Percentiles rank a stretch among this genome's conserved stretches.
Conservation (phyloP, 2,797 vertebrate genomes). For the Onychomys leucogaster region DNA sequence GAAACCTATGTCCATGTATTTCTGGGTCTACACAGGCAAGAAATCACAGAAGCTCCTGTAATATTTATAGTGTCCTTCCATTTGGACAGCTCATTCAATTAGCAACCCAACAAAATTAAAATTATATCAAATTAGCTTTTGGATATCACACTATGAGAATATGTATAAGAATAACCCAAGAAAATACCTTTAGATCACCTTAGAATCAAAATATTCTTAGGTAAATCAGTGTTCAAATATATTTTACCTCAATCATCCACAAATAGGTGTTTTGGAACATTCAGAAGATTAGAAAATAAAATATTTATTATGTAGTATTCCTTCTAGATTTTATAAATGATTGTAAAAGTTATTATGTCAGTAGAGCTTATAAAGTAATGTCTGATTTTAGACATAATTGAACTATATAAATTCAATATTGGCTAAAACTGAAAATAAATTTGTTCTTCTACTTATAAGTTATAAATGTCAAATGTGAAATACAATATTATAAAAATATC, state of each 20-base stretch:
- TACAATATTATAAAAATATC: conserved; percentile 60
- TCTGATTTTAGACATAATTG: conserved; percentile 69
- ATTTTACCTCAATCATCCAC: conserved; percentile 47
- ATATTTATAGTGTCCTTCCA: background rate
- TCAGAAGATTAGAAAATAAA: conserved; percentile 51
- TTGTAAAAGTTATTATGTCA: conserved; percentile 65
- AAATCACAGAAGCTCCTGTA: background rate
- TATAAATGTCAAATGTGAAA: conserved; percentile 77
- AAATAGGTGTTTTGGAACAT: background rate
- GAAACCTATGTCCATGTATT: background rate
- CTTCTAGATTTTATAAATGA: conserved; percentile 61
- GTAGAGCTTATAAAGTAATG: conserved; percentile 58
- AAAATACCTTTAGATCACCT: background rate
- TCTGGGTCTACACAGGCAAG: background rate
- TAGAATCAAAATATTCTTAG: background rate
- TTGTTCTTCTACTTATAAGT: conserved; percentile 60
- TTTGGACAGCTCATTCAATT: background rate
- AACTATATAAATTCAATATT: conserved; percentile 73
- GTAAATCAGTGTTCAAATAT: conserved; percentile 30
- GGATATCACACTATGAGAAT: background rate
- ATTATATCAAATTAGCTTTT: background rate
- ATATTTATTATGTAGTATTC: conserved; percentile 45
- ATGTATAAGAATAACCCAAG: background rate
- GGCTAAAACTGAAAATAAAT: conserved; percentile 67
- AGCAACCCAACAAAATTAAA: background rate